Conservation (phyloP, 2,888 invertebrate genomes). For the Leistus spinibarbis region DNA sequence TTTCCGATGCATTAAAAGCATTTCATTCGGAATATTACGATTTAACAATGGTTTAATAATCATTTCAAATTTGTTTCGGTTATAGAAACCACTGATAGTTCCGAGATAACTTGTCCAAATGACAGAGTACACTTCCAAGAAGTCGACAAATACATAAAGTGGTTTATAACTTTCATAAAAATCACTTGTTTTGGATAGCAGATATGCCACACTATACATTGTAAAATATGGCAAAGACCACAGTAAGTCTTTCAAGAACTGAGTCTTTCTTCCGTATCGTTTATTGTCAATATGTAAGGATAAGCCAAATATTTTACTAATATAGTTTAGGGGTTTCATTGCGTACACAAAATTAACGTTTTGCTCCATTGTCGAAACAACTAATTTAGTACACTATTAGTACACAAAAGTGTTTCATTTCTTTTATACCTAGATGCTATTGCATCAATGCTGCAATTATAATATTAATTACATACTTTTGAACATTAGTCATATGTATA, state of each 20-base stretch:
- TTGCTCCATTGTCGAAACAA: slow-evolving; percentile 2
- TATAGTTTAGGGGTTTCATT: neutral
- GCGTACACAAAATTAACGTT: neutral
- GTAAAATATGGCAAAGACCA: neutral
- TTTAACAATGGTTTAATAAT: neutral
- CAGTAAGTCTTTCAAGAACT: neutral
- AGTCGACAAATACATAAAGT: neutral
- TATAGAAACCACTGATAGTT: neutral
- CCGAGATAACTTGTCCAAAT: neutral
- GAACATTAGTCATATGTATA: too few species aligned
- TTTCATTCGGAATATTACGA: neutral
- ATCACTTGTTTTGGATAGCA: neutral
- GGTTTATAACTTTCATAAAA: neutral
- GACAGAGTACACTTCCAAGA: neutral
- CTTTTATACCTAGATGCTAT: too few species aligned
- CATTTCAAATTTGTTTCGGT: slow-evolving; percentile 8
- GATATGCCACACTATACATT: neutral
- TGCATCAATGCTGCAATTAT: too few species aligned
- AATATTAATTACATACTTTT: too few species aligned
- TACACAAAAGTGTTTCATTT: too few species aligned
- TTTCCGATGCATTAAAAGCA: neutral
- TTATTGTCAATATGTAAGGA: neutral
- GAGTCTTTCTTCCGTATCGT: neutral
- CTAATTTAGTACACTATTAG: neutral
- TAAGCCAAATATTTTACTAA: slow-evolving; percentile 15